phyloP scores from a whole-genome alignment of 2,888 invertebrate genomes.

The Oxyteleia sp. region DNA sequence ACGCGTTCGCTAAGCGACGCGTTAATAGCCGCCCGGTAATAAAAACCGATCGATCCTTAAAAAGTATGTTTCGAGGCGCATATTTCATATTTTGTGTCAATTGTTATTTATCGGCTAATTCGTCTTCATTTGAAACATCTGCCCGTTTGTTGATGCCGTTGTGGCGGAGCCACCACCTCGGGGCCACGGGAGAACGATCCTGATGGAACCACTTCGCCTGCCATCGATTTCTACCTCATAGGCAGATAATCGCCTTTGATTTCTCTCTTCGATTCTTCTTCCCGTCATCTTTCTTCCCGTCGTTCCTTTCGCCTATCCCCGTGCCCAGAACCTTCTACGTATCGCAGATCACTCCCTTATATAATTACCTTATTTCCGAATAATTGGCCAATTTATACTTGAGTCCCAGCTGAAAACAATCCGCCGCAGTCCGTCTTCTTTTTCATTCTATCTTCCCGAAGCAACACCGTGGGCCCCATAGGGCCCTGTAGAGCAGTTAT shows the following conservation, averaged over 20 bases:
- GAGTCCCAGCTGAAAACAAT: slow-evolving; percentile 88
- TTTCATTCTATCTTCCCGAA: slow-evolving; percentile 74
- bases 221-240: slow-evolving; percentile 86
- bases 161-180: slow-evolving; percentile 78
- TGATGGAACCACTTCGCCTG: slow-evolving; percentile 78
- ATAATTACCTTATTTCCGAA: slow-evolving; percentile 88
- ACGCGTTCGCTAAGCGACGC: too few relatives aligned
- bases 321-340: slow-evolving; percentile 79
- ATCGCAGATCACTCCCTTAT: slow-evolving; percentile 87
- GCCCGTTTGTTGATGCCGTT: slow-evolving; percentile 75
- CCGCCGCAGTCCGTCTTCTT: slow-evolving; percentile 82
- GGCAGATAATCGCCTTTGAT: slow-evolving; percentile 87
- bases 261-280: slow-evolving; percentile 87
- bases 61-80: slow-evolving; percentile 52
- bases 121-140: slow-evolving; percentile 84
- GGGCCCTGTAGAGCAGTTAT: slow-evolving; percentile 87
- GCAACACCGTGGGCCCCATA: slow-evolving; percentile 84
- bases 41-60: slow-evolving; percentile 35
- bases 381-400: slow-evolving; percentile 88
- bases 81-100: slow-evolving; percentile 74
- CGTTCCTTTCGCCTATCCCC: slow-evolving; percentile 75
- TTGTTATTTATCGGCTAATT: slow-evolving; percentile 85
- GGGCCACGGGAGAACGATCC: slow-evolving; percentile 81
- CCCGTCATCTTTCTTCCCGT: slow-evolving; percentile 75
- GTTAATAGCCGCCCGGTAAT: too few relatives aligned